Percentiles rank a stretch among this genome's conserved stretches.
These are phyloP conservation scores for Cervus canadensis DNA, from an alignment of 2,113 vertebrate genomes.

Conservation along the genomic window DNA sequence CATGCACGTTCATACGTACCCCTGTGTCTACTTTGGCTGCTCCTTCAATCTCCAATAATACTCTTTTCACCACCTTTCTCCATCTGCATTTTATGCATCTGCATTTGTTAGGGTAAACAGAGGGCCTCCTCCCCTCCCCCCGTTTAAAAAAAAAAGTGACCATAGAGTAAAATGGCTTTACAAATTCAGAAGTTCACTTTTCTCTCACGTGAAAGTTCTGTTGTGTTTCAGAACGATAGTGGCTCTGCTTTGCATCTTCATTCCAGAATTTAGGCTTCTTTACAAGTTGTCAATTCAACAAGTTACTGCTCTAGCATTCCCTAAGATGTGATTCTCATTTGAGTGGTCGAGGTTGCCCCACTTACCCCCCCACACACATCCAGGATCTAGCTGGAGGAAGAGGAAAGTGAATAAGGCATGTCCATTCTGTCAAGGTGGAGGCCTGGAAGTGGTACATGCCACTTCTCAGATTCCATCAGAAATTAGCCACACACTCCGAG, in stretches of 20 bases:
- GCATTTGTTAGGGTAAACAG: not conserved
- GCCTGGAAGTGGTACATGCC: not conserved
- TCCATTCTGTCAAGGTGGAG: not conserved
- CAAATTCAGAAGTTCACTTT: not conserved
- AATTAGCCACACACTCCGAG: not conserved
- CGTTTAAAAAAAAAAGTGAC: not conserved
- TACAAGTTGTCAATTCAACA: not conserved
- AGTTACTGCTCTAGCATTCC: not conserved
- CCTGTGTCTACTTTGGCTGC: not conserved
- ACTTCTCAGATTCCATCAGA: not conserved
- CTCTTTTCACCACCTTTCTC: not conserved
- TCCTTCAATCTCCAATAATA: not conserved
- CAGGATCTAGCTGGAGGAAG: not conserved
- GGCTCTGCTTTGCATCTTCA: not conserved
- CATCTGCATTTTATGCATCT: not conserved
- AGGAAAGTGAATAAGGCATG: not conserved
- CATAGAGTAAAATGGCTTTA: not conserved
- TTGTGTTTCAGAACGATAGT: not conserved
- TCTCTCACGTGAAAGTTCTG: not conserved
- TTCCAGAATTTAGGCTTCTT: not conserved
- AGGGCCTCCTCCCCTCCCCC: not conserved
- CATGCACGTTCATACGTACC: not conserved
- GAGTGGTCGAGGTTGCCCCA: not conserved
- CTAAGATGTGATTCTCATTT: not conserved
- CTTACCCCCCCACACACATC: not conserved